These are phyloP conservation scores for Nothura maculosa DNA, from an alignment of 2,797 vertebrate genomes.

Conservation along the genomic window DNA sequence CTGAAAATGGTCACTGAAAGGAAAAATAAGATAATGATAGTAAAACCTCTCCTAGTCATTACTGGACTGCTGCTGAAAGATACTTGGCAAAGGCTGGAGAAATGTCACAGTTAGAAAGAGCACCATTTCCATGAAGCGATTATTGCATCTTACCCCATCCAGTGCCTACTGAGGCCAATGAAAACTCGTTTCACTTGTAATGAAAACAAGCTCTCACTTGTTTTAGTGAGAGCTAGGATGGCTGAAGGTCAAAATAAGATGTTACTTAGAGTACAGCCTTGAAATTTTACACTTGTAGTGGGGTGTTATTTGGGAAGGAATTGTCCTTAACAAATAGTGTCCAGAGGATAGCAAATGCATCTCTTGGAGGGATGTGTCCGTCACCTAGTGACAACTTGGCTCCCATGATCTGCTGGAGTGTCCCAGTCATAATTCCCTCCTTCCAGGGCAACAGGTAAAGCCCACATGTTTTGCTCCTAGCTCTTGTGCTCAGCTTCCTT, in stretches of 20 bases:
- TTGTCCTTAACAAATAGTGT: background rate
- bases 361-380: background rate
- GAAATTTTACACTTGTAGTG: background rate
- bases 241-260: background rate
- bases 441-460: background rate
- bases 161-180: background rate
- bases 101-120: background rate
- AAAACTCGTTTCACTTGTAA: background rate
- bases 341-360: background rate
- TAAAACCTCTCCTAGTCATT: background rate
- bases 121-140: background rate
- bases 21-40: conserved; percentile 12
- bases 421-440: background rate
- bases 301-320: background rate
- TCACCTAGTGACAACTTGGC: background rate
- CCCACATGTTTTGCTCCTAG: background rate
- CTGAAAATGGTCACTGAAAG: conserved; percentile 9
- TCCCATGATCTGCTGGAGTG: background rate
- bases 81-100: conserved; percentile 35
- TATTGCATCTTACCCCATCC: background rate
- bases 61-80: conserved; percentile 3
- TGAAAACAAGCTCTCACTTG: no score
- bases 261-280: background rate
- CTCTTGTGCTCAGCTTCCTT: background rate
- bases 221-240: background rate